Percentiles rank a stretch among this genome's conserved stretches.
These are phyloP conservation scores for Cherax destructor DNA, from an alignment of 1,140 invertebrate species.

Conservation along the genomic window DNA sequence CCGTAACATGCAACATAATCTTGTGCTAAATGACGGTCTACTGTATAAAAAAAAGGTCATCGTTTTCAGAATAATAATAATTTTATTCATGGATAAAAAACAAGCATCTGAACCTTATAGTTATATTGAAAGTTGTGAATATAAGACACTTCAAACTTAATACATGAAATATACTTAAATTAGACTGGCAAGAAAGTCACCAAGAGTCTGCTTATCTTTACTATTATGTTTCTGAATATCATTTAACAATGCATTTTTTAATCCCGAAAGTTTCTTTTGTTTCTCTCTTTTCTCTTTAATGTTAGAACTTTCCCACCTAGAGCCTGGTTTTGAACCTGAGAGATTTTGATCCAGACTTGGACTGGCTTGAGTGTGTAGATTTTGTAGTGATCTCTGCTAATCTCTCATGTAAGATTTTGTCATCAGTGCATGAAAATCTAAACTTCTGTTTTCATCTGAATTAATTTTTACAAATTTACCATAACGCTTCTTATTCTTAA, in stretches of 20 bases:
- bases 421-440: neutral
- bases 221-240: neutral
- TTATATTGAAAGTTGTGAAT: no score
- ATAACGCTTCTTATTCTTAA: neutral
- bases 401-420: neutral
- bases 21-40: no score
- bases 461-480: neutral
- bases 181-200: neutral
- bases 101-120: no score
- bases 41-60: no score
- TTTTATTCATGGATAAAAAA: no score
- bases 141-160: neutral
- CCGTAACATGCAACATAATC: no score
- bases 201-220: neutral
- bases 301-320: neutral
- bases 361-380: neutral
- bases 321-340: neutral
- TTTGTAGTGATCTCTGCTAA: neutral
- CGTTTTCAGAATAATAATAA: no score
- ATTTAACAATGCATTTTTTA: conserved; percentile 25
- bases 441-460: neutral
- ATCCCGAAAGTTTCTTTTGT: neutral
- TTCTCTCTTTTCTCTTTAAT: neutral
- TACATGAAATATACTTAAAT: neutral
- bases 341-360: neutral